These are phyloP conservation scores for Carettochelys insculpta DNA, from an alignment of 2,113 vertebrate genomes.

Conservation along the genomic window DNA sequence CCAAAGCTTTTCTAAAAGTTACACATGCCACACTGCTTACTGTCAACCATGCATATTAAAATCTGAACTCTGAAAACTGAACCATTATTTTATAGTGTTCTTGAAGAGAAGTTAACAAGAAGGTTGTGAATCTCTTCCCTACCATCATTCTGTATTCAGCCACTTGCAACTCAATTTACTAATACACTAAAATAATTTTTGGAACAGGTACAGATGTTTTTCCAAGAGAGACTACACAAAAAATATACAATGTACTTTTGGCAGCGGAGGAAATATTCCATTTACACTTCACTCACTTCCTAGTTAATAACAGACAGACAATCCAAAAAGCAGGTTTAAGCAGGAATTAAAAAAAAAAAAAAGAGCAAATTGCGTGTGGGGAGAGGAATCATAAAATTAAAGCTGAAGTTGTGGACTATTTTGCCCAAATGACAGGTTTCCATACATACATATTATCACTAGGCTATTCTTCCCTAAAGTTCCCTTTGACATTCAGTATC, in stretches of 20 bases:
- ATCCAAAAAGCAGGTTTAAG: not conserved
- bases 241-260: not conserved
- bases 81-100: not conserved
- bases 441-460: not conserved
- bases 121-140: not conserved
- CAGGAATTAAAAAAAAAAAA: not conserved
- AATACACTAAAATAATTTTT: not conserved
- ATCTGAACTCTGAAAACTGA: not conserved
- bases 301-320: not conserved
- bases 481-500: not conserved
- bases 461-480: not conserved
- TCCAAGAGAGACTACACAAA: not conserved
- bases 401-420: not conserved
- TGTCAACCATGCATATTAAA: not conserved
- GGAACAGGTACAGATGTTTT: not conserved
- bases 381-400: not conserved
- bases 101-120: not conserved
- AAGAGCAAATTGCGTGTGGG: not conserved
- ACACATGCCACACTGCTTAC: accelerated
- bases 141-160: not conserved
- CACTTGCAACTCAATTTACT: not conserved
- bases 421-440: not conserved
- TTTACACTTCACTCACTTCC: not conserved
- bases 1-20: not conserved
- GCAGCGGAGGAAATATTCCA: not conserved